phyloP scores from a whole-genome alignment of 2,113 vertebrate genomes.

The Alexandromys fortis region DNA sequence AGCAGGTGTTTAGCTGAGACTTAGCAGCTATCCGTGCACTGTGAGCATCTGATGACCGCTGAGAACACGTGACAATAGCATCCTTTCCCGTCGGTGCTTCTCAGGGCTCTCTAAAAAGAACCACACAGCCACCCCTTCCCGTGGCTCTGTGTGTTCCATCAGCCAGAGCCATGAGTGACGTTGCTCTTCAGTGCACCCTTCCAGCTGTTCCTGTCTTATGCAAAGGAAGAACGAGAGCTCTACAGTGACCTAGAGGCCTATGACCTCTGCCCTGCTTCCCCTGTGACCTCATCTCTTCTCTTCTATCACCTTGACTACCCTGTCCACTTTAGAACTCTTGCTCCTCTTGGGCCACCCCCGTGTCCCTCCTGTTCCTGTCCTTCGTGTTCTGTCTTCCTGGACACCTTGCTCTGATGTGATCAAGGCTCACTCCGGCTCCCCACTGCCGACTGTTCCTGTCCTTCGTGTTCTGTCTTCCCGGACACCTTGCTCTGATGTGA shows the following conservation, averaged over 20 bases:
- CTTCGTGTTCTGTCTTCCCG: background rate
- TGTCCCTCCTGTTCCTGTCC: background rate
- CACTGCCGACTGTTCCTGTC: background rate
- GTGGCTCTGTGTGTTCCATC: background rate
- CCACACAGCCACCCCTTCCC: background rate
- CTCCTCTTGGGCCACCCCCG: background rate
- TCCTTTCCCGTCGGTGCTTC: background rate
- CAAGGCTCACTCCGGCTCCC: background rate
- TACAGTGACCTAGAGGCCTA: background rate
- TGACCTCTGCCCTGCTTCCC: background rate
- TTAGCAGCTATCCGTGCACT: background rate
- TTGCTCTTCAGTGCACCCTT: background rate
- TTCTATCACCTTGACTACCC: background rate
- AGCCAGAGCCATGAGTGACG: background rate
- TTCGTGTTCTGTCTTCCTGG: background rate
- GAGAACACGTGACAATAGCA: background rate
- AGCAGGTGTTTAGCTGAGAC: background rate
- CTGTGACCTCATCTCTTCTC: background rate
- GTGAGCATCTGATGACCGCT: background rate
- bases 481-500: background rate
- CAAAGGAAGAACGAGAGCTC: background rate
- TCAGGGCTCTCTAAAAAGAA: background rate
- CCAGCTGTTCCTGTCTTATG: background rate
- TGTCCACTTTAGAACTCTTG: background rate
- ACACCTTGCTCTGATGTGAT: background rate